Evolutionary conservation across 1,140 invertebrate species (phyloP), one percentile per base, ranked within the genome.

Genomic region (Popillia japonica): DNA sequence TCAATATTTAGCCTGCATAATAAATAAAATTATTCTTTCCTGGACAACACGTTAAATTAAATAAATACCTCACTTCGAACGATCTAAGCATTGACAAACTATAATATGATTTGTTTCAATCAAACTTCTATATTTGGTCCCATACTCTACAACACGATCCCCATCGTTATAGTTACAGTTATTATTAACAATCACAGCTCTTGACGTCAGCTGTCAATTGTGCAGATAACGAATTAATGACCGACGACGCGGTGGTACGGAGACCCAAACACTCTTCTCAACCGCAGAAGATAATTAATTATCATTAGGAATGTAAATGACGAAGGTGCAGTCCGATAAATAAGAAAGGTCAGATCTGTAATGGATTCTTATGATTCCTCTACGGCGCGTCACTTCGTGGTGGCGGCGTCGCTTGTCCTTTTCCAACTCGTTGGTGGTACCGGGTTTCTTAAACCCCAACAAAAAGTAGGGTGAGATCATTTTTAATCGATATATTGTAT

Each of bases 221-320:
- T 27, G 41, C 44, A 27, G 41, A 76, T 76, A 76, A 76, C 75
- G 41, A 76, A 76, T 76, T 76, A 76, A 76, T 55, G 75, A 55
- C 41, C 75, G 75, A 7, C 75, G 14, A 34, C 41, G 75, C 20
- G 75, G 75, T 20, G 75, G 75, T 76, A 55, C 75, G 44, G 23
- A 20, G 75, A 55, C 44, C 75, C 44, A 42, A 40, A 41, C 22
- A 76, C 75, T 42, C 75, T 48, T 55, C 61, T 22, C 61, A 68
- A 55, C 61, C 61, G 61, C 61, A 34, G 44, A 23, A 55, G 22
- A 55, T 76, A 76, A 76, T 76, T 76, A 76, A 76, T 76, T 76
- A 76, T 76, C 75, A 76, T 76, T 76, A 76, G 22, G 75, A 55
- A 76, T 76, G 75, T 76, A 76, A 76, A 76, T 76, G 75, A 55